Evolutionary conservation across 1,140 invertebrate species (phyloP), one percentile per base, ranked within the genome.

Genomic region (Anagrus nilaparvatae): DNA sequence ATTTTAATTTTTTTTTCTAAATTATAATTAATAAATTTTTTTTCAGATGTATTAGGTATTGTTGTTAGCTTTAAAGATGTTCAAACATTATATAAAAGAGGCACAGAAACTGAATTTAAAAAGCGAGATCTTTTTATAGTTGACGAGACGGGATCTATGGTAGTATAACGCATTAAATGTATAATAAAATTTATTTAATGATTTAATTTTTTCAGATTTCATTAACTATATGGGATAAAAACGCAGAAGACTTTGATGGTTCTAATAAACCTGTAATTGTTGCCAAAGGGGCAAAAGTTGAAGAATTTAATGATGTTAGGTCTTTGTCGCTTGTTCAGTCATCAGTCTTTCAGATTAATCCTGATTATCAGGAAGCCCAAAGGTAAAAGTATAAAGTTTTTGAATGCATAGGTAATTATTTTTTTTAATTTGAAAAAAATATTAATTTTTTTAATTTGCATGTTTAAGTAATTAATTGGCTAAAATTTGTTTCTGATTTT

Each of bases 51-150:
- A 1, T 79, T 97, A 64, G 95, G 87, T 30, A 77, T 98, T 20
- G 87, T 87, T 51, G 90, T 88, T 57, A 69, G 68, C 17, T 70
- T 70, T 3, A 65, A 69, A 4, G 91, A 96, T 46, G 27, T 92
- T 8, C 67, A 76, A 42, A 74, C 74, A 5, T 70, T 98, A n/a
- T 77, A 75, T 8, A 75, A 81, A 3, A 78, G 73, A 55, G 77
- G 74, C 32, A 83, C 81, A 1, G 81, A 84, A 24, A 82, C 77
- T 56, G 85, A 93, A 64, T 68, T 97, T 4, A 84, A 78, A 45
- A 99, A 98, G 58, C 72, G 91, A 44, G 93, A 98, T 48, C 49
- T 98, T 2, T 75, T 73, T 10, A 52, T 99, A 4, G 82, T 97
- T 0, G 96, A 99, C 67, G 74, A 82, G 46, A 81, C 84, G 25